A percentile compares a stretch with the other conserved stretches of the same genome.
Evolutionary conservation across 2,888 invertebrate species (phyloP).

Genomic region (Rhodophaea formosa): DNA sequence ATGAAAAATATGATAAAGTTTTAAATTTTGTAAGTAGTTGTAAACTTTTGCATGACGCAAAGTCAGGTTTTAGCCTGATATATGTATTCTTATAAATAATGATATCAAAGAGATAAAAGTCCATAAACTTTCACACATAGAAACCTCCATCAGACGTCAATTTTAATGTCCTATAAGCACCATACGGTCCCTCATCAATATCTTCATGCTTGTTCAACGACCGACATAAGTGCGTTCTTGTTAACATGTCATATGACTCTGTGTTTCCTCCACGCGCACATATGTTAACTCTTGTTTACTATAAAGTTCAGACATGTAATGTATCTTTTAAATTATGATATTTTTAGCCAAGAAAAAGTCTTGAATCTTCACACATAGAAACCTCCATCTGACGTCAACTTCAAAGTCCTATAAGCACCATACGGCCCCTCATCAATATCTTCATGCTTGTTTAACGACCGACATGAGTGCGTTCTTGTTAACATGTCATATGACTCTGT

Average conservation of each 20-base stretch:
- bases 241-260: conserved; percentile 66
- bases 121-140: conserved; percentile 35
- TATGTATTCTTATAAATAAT: too few relatives aligned
- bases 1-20: too few relatives aligned
- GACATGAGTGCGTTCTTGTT: conserved; percentile 65
- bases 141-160: conserved; percentile 46
- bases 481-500: conserved; percentile 67
- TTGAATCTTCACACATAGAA: conserved; percentile 38
- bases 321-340: too few relatives aligned
- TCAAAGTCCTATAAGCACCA: conserved; percentile 68
- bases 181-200: conserved; percentile 60
- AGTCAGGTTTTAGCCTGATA: too few relatives aligned
- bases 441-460: conserved; percentile 55
- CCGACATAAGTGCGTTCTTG: conserved; percentile 64
- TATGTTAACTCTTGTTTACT: too few relatives aligned
- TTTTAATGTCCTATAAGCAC: conserved; percentile 69
- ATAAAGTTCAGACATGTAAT: too few relatives aligned
- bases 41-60: too few relatives aligned
- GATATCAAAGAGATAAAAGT: too few relatives aligned
- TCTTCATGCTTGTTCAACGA: conserved; percentile 60
- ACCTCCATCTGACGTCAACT: conserved; percentile 47
- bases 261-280: conserved; percentile 46
- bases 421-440: conserved; percentile 63
- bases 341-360: too few relatives aligned
- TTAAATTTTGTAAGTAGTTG: too few relatives aligned